Base-by-base conservation (phyloP, 2,888 invertebrate genomes). In the Agrypnus murinus region DNA sequence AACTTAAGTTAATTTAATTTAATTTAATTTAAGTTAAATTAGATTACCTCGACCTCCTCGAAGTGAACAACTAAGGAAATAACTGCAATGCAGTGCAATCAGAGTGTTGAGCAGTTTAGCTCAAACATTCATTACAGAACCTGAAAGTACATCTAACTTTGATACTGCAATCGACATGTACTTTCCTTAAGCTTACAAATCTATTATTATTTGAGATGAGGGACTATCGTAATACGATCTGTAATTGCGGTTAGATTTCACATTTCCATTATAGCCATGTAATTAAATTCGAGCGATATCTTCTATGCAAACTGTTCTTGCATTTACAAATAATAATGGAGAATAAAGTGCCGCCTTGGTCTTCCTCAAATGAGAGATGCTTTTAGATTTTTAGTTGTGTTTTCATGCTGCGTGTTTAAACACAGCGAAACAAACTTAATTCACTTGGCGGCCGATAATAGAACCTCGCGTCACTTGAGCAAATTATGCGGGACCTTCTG, bases 91-190 rank as follows among this genome's bases (percentile, higher is more conserved):
- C 55, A 55, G 53, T 53, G 53, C 53, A 53, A 53, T 53, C 53
- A 34, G 14, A 8, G 10, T 12, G 53, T 32, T 34, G 15, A 25
- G 25, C 25, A 25, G 2, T 25, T 25, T 25, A 2, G 5, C 53
- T 32, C 32, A 31, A 53, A 32, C 53, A 53, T 32, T 32, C 14
- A 48, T 48, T n/a, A 19, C 19, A n/a, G 9, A 1, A 25, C 10
- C 12, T 12, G 12, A 8, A 63, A 31, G 34, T 43, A 43, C 45
- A 50, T 25, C 12, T 8, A 45, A 65, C 40, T 64, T 63, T 38
- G 63, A 63, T 64, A 53, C 65, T 65, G 32, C 55, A 57, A 58
- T 58, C 58, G 58, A 43, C 25, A 43, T 31, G 58, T 40, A 43
- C 19, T 43, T 17, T 58, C 43, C 31, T 19, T 15, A 4, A 31